Base-by-base conservation (phyloP, 2,888 invertebrate genomes). In the Julus scandinavius region DNA sequence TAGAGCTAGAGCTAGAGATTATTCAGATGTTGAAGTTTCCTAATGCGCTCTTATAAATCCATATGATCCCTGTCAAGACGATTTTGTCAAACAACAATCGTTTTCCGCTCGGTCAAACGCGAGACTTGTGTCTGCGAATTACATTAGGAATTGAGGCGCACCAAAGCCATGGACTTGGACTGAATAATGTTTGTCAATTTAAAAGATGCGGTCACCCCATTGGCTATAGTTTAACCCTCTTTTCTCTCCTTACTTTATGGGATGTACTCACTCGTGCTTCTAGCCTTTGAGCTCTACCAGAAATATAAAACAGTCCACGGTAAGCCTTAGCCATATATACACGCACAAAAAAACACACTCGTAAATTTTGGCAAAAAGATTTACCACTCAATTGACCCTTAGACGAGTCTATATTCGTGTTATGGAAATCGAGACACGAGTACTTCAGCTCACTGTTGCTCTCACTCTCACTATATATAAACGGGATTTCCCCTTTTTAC, bases 1-100 rank as follows among this genome's bases (percentile, higher is more conserved):
- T 29, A 29, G 29, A 29, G 29, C 29, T 72, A 11, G 7, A 29
- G 6, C 72, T 3, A 29, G 29, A 72, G 20, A 72, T 72, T 72
- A 72, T 72, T 72, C 72, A 72, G 72, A 72, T 72, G 72, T 72
- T 72, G 72, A 72, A 72, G 72, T 72, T 41, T 85, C 85, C 85
- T 85, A 85, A 49, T 85, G 45, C 49, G 41, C 85, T 20, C 85
- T 85, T 85, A 85, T 85, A 85, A 85, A 85, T 85, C 85, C 85
- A 85, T 85, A 85, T 85, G 85, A 85, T 85, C 85, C 49, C 85
- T 85, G 85, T 85, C 85, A 85, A 85, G 85, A 85, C 85, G 49
- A 49, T 85, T 85, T 20, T 85, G 85, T 85, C 41, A 50, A 85
- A 85, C 85, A 85, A 85, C 85, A 85, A 85, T 85, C 85, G 49